Percentiles rank a stretch among this genome's conserved stretches.
phyloP scores from a whole-genome alignment of 2,888 invertebrate genomes.

The Yponomeuta plumbellus region DNA sequence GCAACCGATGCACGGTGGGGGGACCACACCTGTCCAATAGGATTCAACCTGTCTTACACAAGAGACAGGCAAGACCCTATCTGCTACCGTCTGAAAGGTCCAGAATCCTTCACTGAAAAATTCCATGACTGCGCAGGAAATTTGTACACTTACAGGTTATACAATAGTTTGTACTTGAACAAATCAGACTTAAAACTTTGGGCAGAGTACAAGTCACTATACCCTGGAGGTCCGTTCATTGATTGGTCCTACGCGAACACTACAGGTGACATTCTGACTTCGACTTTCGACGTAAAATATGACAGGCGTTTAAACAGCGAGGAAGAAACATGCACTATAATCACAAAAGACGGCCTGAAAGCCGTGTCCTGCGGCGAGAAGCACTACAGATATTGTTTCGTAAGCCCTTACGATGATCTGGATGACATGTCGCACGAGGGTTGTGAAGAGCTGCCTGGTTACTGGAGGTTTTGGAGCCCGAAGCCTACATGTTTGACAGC shows the following conservation, averaged over 20 bases:
- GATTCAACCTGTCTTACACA: slow-evolving; percentile 43
- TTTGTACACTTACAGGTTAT: slow-evolving; percentile 45
- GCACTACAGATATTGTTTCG: slow-evolving; percentile 58
- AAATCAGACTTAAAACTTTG: slow-evolving; percentile 47
- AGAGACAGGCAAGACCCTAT: slow-evolving; percentile 33
- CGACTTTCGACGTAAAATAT: slow-evolving; percentile 40
- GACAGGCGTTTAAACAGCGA: slow-evolving; percentile 34
- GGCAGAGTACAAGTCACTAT: slow-evolving; percentile 60
- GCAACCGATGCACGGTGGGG: slow-evolving; percentile 32
- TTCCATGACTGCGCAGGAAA: slow-evolving; percentile 60
- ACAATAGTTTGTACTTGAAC: slow-evolving; percentile 31
- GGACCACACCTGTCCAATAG: slow-evolving; percentile 49
- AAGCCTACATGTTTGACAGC: slow-evolving; percentile 48
- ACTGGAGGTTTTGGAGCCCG: slow-evolving; percentile 51
- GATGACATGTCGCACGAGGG: slow-evolving; percentile 35
- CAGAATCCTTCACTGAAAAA: slow-evolving; percentile 52
- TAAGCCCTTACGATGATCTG: slow-evolving; percentile 44
- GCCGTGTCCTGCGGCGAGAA: slow-evolving; percentile 50
- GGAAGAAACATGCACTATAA: slow-evolving; percentile 49
- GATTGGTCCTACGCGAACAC: slow-evolving; percentile 53
- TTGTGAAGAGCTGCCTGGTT: slow-evolving; percentile 39
- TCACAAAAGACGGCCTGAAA: slow-evolving; percentile 49
- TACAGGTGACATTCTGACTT: slow-evolving; percentile 40
- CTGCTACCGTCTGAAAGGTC: slow-evolving; percentile 57
- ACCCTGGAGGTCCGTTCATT: slow-evolving; percentile 61